Conservation (phyloP, 1,140 invertebrate genomes). For the Thaumatotibia leucotreta region DNA sequence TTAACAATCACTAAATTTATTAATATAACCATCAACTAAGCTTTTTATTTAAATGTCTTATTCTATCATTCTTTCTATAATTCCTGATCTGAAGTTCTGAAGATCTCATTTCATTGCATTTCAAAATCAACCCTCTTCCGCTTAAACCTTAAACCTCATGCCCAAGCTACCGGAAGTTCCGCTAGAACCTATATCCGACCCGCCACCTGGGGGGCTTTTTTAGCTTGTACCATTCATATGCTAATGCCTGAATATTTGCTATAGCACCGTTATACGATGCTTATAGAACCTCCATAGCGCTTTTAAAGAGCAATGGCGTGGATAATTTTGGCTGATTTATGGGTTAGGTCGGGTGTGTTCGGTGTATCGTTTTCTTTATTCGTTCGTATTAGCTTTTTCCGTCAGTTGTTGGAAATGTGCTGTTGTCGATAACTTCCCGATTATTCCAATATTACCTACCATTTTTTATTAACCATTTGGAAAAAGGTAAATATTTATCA, state of each 20-base stretch:
- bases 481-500: no score
- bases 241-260: constrained; percentile 57
- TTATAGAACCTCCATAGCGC: constrained; percentile 29
- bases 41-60: no score
- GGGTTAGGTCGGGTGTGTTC: not conserved
- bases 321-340: constrained; percentile 34
- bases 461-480: no score
- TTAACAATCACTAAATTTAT: no score
- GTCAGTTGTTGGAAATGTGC: not conserved
- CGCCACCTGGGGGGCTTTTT: constrained; percentile 55
- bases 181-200: constrained; percentile 51
- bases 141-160: constrained; percentile 12
- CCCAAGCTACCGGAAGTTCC: constrained; percentile 29
- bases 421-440: not conserved
- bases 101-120: no score
- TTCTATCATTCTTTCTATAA: no score
- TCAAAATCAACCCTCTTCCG: not conserved
- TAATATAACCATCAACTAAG: no score
- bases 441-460: no score
- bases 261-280: constrained; percentile 15
- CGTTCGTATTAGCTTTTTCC: not conserved
- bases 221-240: constrained; percentile 61
- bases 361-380: not conserved
- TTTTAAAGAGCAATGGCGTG: constrained; percentile 36
- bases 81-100: no score